Evolutionary conservation across 2,113 vertebrate species (phyloP).

Genomic region (Siniperca chuatsi): DNA sequence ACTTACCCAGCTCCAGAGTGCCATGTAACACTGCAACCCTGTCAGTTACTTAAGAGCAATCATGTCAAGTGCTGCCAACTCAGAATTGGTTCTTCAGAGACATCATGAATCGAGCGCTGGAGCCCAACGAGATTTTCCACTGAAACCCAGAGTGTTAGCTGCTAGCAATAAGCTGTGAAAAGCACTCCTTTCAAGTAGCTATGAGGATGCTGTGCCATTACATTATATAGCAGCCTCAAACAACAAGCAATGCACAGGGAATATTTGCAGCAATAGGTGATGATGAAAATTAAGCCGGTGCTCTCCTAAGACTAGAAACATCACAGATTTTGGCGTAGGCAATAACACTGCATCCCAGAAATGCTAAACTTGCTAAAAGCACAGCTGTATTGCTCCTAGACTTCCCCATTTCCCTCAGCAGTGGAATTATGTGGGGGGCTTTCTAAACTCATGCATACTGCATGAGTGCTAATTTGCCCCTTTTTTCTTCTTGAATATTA

Average conservation of each 20-base stretch:
- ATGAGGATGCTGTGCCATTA: constrained; percentile 42
- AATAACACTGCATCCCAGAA: constrained; percentile 37
- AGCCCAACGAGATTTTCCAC: constrained; percentile 32
- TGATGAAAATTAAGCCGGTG: constrained; percentile 21
- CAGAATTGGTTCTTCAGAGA: constrained; percentile 47
- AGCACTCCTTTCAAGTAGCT: constrained; percentile 42
- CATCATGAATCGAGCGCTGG: constrained; percentile 20
- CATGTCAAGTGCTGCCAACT: constrained; percentile 59
- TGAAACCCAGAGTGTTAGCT: constrained; percentile 34
- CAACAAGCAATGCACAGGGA: constrained; percentile 27
- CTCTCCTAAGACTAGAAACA: constrained; percentile 31
- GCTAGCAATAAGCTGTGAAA: constrained; percentile 53
- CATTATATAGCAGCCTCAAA: constrained; percentile 40
- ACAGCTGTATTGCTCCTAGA: constrained; percentile 60
- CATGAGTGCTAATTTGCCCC: constrained; percentile 75
- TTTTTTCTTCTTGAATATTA: constrained; percentile 65
- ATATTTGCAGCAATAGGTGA: constrained; percentile 33
- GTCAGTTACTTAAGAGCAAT: constrained; percentile 65
- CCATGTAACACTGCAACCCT: constrained; percentile 34
- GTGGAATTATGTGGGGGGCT: constrained; percentile 28
- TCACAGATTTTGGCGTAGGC: neutral
- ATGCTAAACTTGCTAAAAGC: constrained; percentile 55
- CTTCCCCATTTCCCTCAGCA: constrained; percentile 49
- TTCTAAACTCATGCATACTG: constrained; percentile 71
- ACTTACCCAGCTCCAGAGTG: constrained; percentile 19